Evolutionary conservation across 1,140 invertebrate species (phyloP).

Genomic region (Ceratoteleas bidentatus): DNA sequence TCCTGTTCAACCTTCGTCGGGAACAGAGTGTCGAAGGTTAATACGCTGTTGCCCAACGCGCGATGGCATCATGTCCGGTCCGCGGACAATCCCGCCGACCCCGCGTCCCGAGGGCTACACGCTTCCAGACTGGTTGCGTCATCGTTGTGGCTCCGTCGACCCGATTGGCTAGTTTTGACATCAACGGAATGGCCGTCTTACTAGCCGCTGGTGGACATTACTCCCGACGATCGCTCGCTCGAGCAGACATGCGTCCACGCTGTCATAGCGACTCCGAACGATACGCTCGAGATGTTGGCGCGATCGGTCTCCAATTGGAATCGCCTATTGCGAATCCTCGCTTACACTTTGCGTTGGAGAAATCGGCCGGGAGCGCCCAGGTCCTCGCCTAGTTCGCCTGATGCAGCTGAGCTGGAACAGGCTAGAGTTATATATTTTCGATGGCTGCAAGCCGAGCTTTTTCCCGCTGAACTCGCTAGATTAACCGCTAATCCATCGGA

Average conservation of each 20-base stretch:
- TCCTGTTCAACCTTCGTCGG: conserved; percentile 70
- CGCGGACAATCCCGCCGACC: conserved; percentile 67
- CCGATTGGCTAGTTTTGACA: conserved; percentile 39
- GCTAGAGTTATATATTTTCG: not conserved
- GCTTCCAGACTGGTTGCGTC: conserved; percentile 41
- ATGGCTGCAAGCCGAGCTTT: not conserved
- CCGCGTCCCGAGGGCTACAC: conserved; percentile 71
- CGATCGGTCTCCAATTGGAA: not conserved
- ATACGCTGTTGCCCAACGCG: conserved; percentile 37
- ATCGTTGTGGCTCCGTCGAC: too few species aligned
- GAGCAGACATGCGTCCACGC: not conserved
- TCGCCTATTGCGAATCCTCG: not conserved
- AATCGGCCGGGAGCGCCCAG: not conserved
- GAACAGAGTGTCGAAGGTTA: conserved; percentile 71
- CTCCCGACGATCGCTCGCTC: too few species aligned
- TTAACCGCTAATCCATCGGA: not conserved
- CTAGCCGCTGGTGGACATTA: conserved; percentile 35
- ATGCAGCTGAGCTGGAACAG: not conserved
- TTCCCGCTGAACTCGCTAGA: not conserved
- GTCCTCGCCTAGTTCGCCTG: not conserved
- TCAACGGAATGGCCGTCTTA: conserved; percentile 58
- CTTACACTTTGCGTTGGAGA: not conserved
- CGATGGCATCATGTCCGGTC: conserved; percentile 64
- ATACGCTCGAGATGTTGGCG: not conserved
- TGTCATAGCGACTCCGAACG: not conserved